A percentile compares a stretch with the other conserved stretches of the same genome.
Conservation (phyloP, 2,797 vertebrate genomes). For the Hoplostethus mediterraneus region DNA sequence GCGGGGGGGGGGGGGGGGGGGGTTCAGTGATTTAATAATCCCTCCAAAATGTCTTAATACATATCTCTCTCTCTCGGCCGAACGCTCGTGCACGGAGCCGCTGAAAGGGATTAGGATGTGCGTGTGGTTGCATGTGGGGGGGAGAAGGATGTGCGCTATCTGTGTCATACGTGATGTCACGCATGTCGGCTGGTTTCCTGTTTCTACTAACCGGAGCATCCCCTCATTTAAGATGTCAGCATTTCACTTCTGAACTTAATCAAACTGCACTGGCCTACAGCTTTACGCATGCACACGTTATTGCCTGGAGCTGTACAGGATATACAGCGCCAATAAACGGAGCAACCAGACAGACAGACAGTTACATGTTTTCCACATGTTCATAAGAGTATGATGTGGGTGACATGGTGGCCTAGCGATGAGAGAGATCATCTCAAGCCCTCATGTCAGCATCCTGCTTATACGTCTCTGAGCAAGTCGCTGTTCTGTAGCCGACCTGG, state of each 20-base stretch:
- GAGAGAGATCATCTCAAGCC: not conserved
- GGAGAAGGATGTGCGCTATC: conserved; percentile 15
- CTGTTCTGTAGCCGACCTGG: conserved; percentile 15
- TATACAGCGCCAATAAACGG: conserved; percentile 16
- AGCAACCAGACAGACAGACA: conserved; percentile 34
- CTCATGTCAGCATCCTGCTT: conserved; percentile 6
- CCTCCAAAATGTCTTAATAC: conserved; percentile 37
- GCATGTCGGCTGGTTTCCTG: conserved; percentile 38
- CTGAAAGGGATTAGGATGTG: conserved; percentile 47
- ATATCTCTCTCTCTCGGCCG: conserved; percentile 38
- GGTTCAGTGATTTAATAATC: conserved; percentile 36
- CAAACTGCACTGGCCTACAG: conserved; percentile 31
- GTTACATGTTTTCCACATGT: conserved; percentile 32
- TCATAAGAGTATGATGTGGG: not conserved
- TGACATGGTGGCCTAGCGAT: no score
- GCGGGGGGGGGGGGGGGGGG: no score
- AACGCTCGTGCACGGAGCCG: conserved; percentile 35
- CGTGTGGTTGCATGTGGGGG: conserved; percentile 4
- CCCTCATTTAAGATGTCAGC: not conserved
- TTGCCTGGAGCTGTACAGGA: conserved; percentile 26
- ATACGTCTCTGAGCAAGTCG: conserved; percentile 49
- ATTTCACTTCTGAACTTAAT: conserved; percentile 38
- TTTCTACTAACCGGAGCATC: conserved; percentile 43
- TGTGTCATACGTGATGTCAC: conserved; percentile 49
- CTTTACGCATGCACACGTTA: conserved; percentile 43